Percentiles rank a stretch among this genome's conserved stretches.
phyloP scores from a whole-genome alignment of 2,888 invertebrate species.

The Lamellibrachia columna region DNA sequence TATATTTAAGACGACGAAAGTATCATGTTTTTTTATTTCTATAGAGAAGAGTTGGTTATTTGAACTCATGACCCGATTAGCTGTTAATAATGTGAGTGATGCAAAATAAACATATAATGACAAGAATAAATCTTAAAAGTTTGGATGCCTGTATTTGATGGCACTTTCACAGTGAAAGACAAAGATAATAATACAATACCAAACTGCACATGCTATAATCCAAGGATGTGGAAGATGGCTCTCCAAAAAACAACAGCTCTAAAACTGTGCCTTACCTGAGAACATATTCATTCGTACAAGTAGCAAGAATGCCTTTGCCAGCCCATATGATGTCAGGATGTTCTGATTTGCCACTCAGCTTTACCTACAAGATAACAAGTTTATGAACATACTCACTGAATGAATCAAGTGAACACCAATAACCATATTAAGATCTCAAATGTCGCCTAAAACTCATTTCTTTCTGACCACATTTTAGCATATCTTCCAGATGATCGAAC shows the following conservation, averaged over 20 bases:
- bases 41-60: not conserved
- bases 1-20: not conserved
- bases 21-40: not conserved
- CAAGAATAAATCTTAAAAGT: not conserved
- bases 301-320: conserved; percentile 77
- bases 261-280: conserved; percentile 55
- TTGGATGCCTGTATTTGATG: not conserved
- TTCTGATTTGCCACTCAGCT: conserved; percentile 77
- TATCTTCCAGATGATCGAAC: no score
- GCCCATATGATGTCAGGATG: conserved; percentile 77
- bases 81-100: not conserved
- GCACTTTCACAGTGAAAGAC: not conserved
- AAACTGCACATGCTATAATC: not conserved
- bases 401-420: not conserved
- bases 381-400: not conserved
- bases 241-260: no score
- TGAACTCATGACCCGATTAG: not conserved
- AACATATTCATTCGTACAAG: conserved; percentile 78
- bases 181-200: not conserved
- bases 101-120: not conserved
- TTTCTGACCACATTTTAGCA: no score
- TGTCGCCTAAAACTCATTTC: no score
- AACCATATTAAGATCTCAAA: not conserved
- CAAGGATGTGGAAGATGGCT: not conserved
- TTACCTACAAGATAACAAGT: conserved; percentile 71